phyloP scores from a whole-genome alignment of 2,113 vertebrate genomes.

The Dromaius novaehollandiae region DNA sequence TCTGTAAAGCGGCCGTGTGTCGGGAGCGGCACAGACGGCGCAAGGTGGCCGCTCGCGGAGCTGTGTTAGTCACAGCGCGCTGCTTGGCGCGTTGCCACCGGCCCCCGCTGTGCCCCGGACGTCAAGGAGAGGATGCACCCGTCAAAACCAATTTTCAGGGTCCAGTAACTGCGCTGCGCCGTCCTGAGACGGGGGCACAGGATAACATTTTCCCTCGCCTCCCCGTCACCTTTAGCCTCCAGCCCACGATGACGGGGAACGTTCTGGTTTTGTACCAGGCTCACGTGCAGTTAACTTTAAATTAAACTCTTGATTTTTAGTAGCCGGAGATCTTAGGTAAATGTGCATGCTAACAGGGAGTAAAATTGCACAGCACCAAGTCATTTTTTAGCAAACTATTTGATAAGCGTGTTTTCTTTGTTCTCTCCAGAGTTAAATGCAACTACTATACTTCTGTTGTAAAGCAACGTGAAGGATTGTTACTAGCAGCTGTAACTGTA shows the following conservation, averaged over 20 bases:
- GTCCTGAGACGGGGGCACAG: slow-evolving; percentile 32
- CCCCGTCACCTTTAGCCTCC: slow-evolving; percentile 24
- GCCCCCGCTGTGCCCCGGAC: slow-evolving; percentile 55
- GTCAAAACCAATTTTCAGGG: slow-evolving; percentile 78
- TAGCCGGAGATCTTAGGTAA: neutral
- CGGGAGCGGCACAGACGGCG: slow-evolving; percentile 67
- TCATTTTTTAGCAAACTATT: neutral
- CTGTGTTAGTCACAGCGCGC: slow-evolving; percentile 73
- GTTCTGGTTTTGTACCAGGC: neutral
- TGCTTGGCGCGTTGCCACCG: slow-evolving; percentile 61
- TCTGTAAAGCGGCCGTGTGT: slow-evolving; percentile 52
- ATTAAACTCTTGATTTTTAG: neutral
- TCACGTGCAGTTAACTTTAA: neutral
- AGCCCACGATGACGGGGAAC: neutral
- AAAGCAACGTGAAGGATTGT: neutral
- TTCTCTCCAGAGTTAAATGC: neutral
- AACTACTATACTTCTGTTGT: neutral
- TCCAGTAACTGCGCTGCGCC: slow-evolving; percentile 49
- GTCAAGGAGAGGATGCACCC: slow-evolving; percentile 76
- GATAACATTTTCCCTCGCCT: neutral
- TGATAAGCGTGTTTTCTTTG: neutral
- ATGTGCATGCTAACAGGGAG: neutral
- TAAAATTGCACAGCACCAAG: neutral
- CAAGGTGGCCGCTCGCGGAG: slow-evolving; percentile 63
- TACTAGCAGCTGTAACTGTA: neutral